Conservation (phyloP, 1,140 invertebrate species). For the Papilio polyxenes region DNA sequence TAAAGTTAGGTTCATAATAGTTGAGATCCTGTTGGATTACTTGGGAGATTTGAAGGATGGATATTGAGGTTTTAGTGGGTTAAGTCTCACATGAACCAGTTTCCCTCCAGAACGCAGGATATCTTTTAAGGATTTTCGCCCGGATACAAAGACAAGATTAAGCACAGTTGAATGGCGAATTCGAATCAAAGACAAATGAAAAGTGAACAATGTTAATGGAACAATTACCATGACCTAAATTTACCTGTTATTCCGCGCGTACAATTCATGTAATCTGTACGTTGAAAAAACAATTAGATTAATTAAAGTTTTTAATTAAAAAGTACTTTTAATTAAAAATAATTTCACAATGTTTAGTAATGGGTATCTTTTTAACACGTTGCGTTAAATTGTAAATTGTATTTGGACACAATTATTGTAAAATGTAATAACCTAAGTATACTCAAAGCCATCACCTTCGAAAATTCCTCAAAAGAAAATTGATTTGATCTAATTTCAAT, state of each 20-base stretch:
- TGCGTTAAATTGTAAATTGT: too few relatives aligned
- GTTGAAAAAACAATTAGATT: background rate
- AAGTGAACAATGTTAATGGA: background rate
- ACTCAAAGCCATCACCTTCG: background rate
- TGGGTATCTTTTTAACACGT: too few relatives aligned
- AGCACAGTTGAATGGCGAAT: too few relatives aligned
- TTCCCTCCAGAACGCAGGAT: background rate
- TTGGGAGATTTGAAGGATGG: too few relatives aligned
- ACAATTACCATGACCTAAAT: background rate
- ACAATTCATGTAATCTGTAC: slow-evolving; percentile 64
- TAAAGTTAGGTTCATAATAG: too few relatives aligned
- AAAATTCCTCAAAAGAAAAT: background rate
- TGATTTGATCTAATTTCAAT: slow-evolving; percentile 5
- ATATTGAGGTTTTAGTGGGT: too few relatives aligned
- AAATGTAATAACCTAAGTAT: background rate
- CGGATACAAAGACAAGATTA: too few relatives aligned
- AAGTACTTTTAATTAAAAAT: background rate
- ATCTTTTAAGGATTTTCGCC: background rate
- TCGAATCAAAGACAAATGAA: background rate
- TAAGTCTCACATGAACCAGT: too few relatives aligned
- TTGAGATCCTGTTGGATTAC: too few relatives aligned
- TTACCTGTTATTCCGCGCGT: slow-evolving; percentile 62
- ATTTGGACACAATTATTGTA: too few relatives aligned
- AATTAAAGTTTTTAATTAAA: background rate
- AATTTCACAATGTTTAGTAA: background rate